Evolutionary conservation across 2,888 invertebrate genomes (phyloP), one percentile per base, ranked within the genome.

Genomic region (Arctia plantaginis): DNA sequence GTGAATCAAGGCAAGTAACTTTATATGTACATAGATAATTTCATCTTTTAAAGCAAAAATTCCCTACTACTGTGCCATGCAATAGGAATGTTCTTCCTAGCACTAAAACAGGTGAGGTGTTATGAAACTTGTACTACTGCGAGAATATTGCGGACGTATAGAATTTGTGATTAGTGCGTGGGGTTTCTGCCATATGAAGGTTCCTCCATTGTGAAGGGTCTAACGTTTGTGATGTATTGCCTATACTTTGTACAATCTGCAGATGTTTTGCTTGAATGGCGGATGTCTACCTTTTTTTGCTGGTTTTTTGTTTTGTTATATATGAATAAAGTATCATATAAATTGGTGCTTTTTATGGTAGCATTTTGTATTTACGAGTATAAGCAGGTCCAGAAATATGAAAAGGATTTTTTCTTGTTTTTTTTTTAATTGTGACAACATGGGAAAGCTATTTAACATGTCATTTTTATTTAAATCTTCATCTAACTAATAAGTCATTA

Each of bases 81-180:
- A 35, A 35, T 27, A 59, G 33, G 10, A 15, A 27, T 30, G 7
- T 69, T 59, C 18, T n/a, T 27, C n/a, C n/a, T n/a, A n/a, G n/a
- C n/a, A n/a, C n/a, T n/a, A n/a, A n/a, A n/a, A n/a, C n/a, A n/a
- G n/a, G 72, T 72, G 69, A 75, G 72, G 59, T 72, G 66, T 72
- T 69, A 65, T 33, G 8, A 59, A 75, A 72, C 62, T 75, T 72
- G 62, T 27, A 23, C 39, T 66, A 35, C 39, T 39, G 33, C 68
- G 72, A 79, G 79, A 78, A 82, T 76, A 80, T 75, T 77, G 67
- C 71, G 62, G 69, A 67, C 69, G 71, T 68, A 51, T n/a, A 41
- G 78, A 76, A 75, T 80, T 73, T 65, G 47, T 33, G 76, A 76
- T 74, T 73, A 69, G 33, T 51, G 23, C 41, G 66, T 47, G 59